Evolutionary conservation across 2,888 invertebrate genomes (phyloP).

Genomic region (Leucozona laternaria): DNA sequence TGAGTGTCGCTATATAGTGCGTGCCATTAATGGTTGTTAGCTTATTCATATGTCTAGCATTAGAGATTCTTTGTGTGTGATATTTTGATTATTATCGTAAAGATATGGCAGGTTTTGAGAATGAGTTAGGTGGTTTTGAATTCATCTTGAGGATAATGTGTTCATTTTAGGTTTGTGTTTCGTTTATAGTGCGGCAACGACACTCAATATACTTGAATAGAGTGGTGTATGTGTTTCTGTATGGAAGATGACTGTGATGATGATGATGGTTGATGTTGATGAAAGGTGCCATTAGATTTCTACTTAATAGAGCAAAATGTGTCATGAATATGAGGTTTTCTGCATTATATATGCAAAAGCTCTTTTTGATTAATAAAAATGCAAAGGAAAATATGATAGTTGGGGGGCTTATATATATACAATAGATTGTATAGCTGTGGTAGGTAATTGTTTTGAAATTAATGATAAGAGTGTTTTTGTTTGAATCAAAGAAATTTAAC

Average conservation of each 20-base stretch:
- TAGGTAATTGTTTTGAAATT: too few species aligned
- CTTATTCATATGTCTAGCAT: constrained; percentile 73
- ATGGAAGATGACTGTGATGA: constrained; percentile 1
- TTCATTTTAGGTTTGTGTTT: constrained; percentile 55
- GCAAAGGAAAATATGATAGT: too few species aligned
- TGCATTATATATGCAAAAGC: not conserved
- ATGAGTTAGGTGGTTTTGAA: constrained; percentile 48
- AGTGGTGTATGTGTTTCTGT: not conserved
- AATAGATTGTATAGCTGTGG: too few species aligned
- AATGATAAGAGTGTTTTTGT: too few species aligned
- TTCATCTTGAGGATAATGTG: constrained; percentile 67
- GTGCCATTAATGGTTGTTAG: constrained; percentile 71
- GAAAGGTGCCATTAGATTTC: constrained; percentile 18
- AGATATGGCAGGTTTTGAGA: constrained; percentile 28
- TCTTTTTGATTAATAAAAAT: not conserved
- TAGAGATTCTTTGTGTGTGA: constrained; percentile 69
- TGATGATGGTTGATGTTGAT: constrained; percentile 4
- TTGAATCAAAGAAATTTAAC: too few species aligned
- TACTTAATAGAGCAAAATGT: constrained; percentile 11
- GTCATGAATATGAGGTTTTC: constrained; percentile 9
- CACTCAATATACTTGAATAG: not conserved
- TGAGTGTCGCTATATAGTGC: constrained; percentile 41
- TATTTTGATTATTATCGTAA: constrained; percentile 66
- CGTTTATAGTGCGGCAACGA: constrained; percentile 15
- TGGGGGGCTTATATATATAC: too few species aligned